Evolutionary conservation across 2,888 invertebrate species (phyloP).

Genomic region (Mycogona germanica): DNA sequence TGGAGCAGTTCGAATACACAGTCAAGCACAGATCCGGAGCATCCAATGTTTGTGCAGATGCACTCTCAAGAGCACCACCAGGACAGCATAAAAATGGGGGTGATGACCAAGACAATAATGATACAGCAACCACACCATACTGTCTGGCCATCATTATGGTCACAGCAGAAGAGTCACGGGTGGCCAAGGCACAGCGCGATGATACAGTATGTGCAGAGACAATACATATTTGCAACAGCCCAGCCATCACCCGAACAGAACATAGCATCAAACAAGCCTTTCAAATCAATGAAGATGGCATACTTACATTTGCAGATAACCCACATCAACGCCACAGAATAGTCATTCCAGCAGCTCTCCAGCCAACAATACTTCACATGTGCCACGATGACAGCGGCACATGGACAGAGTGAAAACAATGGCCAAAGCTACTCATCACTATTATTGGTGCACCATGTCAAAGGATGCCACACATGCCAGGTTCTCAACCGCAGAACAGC

Average conservation of each 20-base stretch:
- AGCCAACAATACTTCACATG: neutral
- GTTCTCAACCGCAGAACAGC: conserved; percentile 1
- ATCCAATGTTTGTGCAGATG: conserved; percentile 1
- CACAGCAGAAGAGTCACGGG: too few species aligned
- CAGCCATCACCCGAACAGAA: too few species aligned
- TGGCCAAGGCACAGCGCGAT: too few species aligned
- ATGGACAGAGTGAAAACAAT: conserved; percentile 1
- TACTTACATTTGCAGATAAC: neutral
- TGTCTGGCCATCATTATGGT: too few species aligned
- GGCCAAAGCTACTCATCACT: neutral
- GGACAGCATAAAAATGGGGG: too few species aligned
- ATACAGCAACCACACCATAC: too few species aligned
- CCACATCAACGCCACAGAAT: neutral
- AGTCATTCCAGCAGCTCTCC: neutral
- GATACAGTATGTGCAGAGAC: too few species aligned
- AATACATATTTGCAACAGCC: too few species aligned
- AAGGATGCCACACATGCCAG: conserved; percentile 1
- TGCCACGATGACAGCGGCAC: conserved; percentile 10
- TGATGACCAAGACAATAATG: too few species aligned
- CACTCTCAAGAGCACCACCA: neutral
- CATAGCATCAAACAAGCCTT: neutral
- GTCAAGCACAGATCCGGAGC: neutral
- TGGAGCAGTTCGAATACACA: conserved; percentile 1
- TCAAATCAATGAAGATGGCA: neutral
- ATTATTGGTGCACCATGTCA: neutral